Evolutionary conservation across 2,888 invertebrate genomes (phyloP), one percentile per base, ranked within the genome.

Genomic region (Ormyrus rosae): DNA sequence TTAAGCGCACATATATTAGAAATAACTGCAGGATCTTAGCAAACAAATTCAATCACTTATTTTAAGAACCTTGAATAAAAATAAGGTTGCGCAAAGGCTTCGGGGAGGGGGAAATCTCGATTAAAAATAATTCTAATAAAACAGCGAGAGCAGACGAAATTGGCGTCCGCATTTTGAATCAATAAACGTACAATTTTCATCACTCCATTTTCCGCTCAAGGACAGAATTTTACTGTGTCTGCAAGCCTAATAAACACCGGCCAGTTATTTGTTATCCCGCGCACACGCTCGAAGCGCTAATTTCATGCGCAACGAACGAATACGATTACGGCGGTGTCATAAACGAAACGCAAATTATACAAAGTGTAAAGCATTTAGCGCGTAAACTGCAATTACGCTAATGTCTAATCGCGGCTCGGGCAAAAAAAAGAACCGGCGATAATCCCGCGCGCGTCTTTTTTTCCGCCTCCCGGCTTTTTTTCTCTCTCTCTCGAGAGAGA

Each of bases 291-390:
- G 8, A 1, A 55, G 19, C 61, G 69, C 63, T 75, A 75, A 75
- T 76, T 76, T 50, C 56, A 13, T 55, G 45, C 60, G 19, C 19
- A 13, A 46, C 34, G 56, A 65, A 11, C 60, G 45, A 60, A 34
- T n/a, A 73, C 13, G 63, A 78, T 67, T 78, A 58, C 10, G 34
- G 56, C 67, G 51, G 8, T 56, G 51, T 68, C 58, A 74, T 71
- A 65, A 76, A 76, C 48, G 53, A 69, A 74, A 67, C 71, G 75
- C 45, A 64, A 80, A 65, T 71, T 76, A 74, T 71, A 67, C 61
- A 71, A 71, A 76, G 67, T 71, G 68, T 63, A 74, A 69, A 60
- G 70, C 64, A 9, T 58, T 69, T 69, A 64, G 75, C 5, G 34
- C 34, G 34, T 34, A 48, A 58, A 55, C 50, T 67, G 67, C 71